Conservation (phyloP, 2,113 vertebrate species). For the Brachyhypopomus gauderio region DNA sequence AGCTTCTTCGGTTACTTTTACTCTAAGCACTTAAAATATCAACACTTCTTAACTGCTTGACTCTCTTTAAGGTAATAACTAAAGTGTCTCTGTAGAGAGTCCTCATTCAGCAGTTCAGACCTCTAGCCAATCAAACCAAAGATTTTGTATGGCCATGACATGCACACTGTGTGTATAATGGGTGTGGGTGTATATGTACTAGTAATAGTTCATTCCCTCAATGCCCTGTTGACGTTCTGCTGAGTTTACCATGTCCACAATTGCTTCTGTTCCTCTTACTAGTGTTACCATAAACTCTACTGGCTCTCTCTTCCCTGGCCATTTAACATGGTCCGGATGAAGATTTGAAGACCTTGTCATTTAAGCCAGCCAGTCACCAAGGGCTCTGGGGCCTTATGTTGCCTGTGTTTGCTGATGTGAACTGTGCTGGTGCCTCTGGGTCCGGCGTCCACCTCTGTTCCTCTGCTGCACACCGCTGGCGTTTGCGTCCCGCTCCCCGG, state of each 20-base stretch:
- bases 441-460: not conserved
- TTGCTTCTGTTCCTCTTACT: slow-evolving; percentile 14
- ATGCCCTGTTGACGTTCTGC: not conserved
- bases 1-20: not conserved
- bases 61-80: slow-evolving; percentile 24
- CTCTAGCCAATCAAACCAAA: slow-evolving; percentile 6
- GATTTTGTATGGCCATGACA: not conserved
- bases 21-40: not conserved
- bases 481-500: not conserved
- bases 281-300: not conserved
- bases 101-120: slow-evolving; percentile 33
- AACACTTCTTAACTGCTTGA: slow-evolving; percentile 6
- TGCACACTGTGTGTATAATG: not conserved
- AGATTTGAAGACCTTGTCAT: not conserved
- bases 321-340: not conserved
- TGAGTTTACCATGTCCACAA: not conserved
- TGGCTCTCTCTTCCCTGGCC: not conserved
- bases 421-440: not conserved
- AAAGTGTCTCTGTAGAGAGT: slow-evolving; percentile 21
- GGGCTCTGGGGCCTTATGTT: not conserved
- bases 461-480: not conserved
- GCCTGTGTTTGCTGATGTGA: not conserved
- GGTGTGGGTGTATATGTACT: not conserved
- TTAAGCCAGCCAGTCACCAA: not conserved
- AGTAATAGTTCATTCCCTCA: slow-evolving; percentile 6